A percentile compares a stretch with the other conserved stretches of the same genome.
Evolutionary conservation across 2,113 vertebrate genomes (phyloP).

Genomic region (Eretmochelys imbricata): DNA sequence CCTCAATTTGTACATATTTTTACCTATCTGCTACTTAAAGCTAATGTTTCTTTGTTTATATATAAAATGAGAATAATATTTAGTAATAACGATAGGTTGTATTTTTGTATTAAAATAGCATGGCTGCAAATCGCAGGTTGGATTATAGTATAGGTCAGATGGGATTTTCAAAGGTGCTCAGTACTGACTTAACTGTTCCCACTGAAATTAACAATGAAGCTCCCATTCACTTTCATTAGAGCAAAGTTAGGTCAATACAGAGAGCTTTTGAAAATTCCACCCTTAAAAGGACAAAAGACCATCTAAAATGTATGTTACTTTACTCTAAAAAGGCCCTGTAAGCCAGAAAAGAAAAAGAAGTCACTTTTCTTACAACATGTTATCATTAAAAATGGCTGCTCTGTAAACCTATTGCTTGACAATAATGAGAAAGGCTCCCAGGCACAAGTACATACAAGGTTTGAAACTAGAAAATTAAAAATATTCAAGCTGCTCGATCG

Average conservation of each 20-base stretch:
- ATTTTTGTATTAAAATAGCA: too few relatives aligned
- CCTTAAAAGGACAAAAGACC: not conserved
- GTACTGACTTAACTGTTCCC: not conserved
- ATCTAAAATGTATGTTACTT: not conserved
- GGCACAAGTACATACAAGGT: not conserved
- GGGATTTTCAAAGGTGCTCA: not conserved
- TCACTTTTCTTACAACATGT: rapidly evolving
- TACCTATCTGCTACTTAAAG: too few relatives aligned
- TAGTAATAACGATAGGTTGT: too few relatives aligned
- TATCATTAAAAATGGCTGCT: conserved; percentile 16
- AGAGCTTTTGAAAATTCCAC: not conserved
- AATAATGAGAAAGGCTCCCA: conserved; percentile 13
- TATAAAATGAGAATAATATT: too few relatives aligned
- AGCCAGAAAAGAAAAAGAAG: not conserved
- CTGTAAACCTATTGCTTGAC: conserved; percentile 20
- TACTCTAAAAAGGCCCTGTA: not conserved
- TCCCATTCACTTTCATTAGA: not conserved
- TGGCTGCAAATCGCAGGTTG: not conserved
- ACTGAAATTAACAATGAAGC: not conserved
- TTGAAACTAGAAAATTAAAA: conserved; percentile 45
- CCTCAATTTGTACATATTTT: not conserved
- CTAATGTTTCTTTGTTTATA: too few relatives aligned
- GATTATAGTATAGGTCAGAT: not conserved
- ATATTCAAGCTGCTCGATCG: not conserved
- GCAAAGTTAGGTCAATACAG: not conserved